Base-by-base conservation (phyloP, 2,113 vertebrate species). In the Ariopsis seemanni region DNA sequence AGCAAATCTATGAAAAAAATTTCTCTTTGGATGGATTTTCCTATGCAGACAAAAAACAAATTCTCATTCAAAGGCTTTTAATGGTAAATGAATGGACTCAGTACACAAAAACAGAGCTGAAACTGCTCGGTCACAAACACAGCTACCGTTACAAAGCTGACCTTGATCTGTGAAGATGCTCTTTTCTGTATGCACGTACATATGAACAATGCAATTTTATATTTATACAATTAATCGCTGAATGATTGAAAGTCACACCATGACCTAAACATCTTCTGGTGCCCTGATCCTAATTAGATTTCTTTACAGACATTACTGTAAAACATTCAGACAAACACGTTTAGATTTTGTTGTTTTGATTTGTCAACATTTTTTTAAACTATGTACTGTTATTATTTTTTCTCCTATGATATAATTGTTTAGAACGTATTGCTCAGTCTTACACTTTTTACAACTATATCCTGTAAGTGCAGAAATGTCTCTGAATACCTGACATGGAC, bases 51-150 rank as follows among this genome's bases (percentile, higher is more conserved):
- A 15, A 6, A 83, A 67, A 42, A 62, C 34, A 82, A 63, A 81
- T 84, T 86, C 57, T 50, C 5, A 65, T 60, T 82, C 55, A 63
- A 82, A 82, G 75, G 18, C 42, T 53, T 89, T 89, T 67, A 71
- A 65, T 65, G 69, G 63, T 65, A 79, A 79, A 78, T 55, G 57
- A 53, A 85, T 60, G 52, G 10, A 25, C 67, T 25, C 18, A 18
- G 80, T 50, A 63, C 63, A 22, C 12, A 60, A 52, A 83, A 27
- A 27, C 52, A 12, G n/a, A 20, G 55, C 69, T 48, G 14, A 42
- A 77, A 67, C 72, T 77, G 14, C 7, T 30, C 77, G 67, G 55
- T 85, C 69, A 67, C 58, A 80, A 81, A 50, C 42, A 75, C n/a
- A 7, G 34, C 11, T 42, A 18, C 18, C 48, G 53, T 50, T 52